These are phyloP conservation scores for Ischnus inquisitorius DNA, from an alignment of 2,888 invertebrate species.

Conservation along the genomic window DNA sequence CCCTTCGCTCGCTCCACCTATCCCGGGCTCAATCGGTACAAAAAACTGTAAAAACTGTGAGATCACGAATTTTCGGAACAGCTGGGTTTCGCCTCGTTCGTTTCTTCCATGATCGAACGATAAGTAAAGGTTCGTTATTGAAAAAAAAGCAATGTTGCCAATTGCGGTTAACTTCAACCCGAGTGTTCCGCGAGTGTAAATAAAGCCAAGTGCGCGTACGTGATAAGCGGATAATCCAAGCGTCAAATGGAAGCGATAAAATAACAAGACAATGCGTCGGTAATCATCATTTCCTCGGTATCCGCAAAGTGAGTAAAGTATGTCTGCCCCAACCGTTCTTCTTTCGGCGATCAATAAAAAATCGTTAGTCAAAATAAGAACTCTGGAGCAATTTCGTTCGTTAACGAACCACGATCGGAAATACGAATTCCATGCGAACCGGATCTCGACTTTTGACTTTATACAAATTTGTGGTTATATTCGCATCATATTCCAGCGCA, in stretches of 20 bases:
- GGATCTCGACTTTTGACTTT: no score
- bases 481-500: no score
- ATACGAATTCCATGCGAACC: no score
- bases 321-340: neutral
- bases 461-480: no score
- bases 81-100: neutral
- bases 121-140: neutral
- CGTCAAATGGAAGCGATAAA: neutral
- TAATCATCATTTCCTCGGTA: neutral
- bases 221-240: constrained; percentile 1
- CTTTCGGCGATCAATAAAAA: neutral
- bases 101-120: neutral
- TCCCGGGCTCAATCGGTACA: no score
- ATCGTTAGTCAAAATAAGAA: neutral
- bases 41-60: no score
- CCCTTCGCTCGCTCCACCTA: no score
- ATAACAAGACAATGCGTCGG: neutral
- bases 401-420: no score
- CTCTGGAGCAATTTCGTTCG: neutral
- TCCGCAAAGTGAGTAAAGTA: constrained; percentile 1
- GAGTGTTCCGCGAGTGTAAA: neutral
- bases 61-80: neutral
- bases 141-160: neutral
- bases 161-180: neutral
- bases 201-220: neutral